Evolutionary conservation across 2,888 invertebrate genomes (phyloP), one percentile per base, ranked within the genome.

Genomic region (Brenthis hecate): DNA sequence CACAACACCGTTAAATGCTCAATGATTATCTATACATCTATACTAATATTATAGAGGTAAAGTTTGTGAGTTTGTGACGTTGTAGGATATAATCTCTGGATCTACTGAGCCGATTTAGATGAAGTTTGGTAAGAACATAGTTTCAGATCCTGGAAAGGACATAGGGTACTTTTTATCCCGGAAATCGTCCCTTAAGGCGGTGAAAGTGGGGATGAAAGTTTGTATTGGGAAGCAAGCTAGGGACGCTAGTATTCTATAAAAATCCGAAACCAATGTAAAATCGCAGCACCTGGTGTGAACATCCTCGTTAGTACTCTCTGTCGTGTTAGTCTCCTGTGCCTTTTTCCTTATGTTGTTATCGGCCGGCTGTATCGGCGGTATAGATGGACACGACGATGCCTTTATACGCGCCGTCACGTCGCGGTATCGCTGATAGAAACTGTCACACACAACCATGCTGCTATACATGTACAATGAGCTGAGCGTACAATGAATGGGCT

Each of bases 361-460:
- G 62, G 82, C 80, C 61, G 86, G 78, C 71, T 88, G 78, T 82
- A 94, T 89, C 78, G 95, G 94, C 82, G 94, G 94, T 91, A 96
- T 94, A 85, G 95, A 95, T 79, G 96, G 96, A 89, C 96, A 96
- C 92, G 96, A 96, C 82, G 95, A 95, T 86, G 97, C 96, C 94
- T 96, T 96, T 93, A 97, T 97, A 93, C 97, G 96, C 91, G 96
- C 97, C 91, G 96, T 96, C 92, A 97, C 95, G 94, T 96, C 96
- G 92, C 95, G 94, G 94, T 97, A 96, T 92, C 96, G 96, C 94
- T 96, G 95, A 95, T 96, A 96, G 95, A 97, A 97, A 95, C 97
- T 97, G 94, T 90, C 84, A 78, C 71, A 72, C 71, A 72, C 73
- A 75, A 75, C 69, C 73, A 75, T 73, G 72, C 76, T 75, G 73